phyloP scores from a whole-genome alignment of 2,888 invertebrate species.

The Slavum lentiscoides region DNA sequence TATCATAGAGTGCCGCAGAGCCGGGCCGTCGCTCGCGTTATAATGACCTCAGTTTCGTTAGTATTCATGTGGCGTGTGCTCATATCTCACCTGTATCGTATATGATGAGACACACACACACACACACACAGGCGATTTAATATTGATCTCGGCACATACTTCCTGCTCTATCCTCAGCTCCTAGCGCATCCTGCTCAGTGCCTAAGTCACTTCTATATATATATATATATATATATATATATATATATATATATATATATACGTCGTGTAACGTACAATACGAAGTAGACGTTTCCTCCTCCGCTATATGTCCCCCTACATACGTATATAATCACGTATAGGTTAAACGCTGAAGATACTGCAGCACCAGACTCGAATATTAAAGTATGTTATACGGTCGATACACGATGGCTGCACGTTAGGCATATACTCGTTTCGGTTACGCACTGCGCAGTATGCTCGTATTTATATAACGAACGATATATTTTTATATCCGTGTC shows the following conservation, averaged over 20 bases:
- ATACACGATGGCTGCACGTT: no score
- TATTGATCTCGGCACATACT: slow-evolving; percentile 28
- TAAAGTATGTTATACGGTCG: neutral
- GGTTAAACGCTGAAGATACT: neutral
- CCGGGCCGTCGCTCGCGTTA: neutral
- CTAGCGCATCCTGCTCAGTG: no score
- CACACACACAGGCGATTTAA: slow-evolving; percentile 26
- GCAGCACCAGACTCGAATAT: slow-evolving; percentile 33
- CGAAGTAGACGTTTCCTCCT: neutral
- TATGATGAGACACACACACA: neutral
- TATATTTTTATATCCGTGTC: no score
- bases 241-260: no score
- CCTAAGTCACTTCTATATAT: neutral
- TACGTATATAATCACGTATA: slow-evolving; percentile 1
- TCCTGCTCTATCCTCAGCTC: neutral
- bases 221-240: neutral
- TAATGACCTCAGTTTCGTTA: slow-evolving; percentile 14
- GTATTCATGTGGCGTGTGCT: slow-evolving; percentile 25
- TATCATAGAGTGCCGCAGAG: neutral
- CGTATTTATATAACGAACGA: no score
- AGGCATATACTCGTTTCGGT: no score
- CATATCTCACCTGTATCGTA: neutral
- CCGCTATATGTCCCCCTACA: neutral
- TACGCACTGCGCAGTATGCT: no score
- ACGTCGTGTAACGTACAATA: no score